Conservation (phyloP, 92 coral and sea anemone genomes). For the Epizoanthus fatuus region DNA sequence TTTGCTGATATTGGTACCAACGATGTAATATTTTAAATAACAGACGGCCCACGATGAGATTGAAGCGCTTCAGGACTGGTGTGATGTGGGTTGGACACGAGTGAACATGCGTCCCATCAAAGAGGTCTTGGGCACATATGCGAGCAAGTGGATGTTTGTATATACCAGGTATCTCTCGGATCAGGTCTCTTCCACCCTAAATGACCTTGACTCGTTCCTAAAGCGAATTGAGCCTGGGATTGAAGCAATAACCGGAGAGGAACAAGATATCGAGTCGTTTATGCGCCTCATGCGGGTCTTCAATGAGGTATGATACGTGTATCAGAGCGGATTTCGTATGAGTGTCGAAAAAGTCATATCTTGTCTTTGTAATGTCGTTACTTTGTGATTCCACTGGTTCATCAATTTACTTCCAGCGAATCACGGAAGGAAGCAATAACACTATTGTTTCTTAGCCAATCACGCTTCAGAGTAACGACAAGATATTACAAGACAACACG, state of each 20-base stretch:
- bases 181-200: conserved; percentile 96
- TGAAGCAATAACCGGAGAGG: conserved; percentile 98
- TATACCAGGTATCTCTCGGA: conserved; percentile 97
- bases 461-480: no score
- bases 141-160: conserved; percentile 99
- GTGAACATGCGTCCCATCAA: conserved; percentile 99
- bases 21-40: background rate
- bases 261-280: conserved; percentile 94
- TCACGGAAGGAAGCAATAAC: no score
- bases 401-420: no score
- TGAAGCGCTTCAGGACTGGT: conserved; percentile 91
- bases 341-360: no score
- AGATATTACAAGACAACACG: no score
- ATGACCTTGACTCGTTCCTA: conserved; percentile 97
- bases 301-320: conserved; percentile 82
- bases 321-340: no score
- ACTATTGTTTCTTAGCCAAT: no score
- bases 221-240: conserved; percentile 99
- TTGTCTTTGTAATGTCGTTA: no score
- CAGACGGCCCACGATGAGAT: conserved; percentile 98
- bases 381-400: no score
- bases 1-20: background rate
- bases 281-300: conserved; percentile 99
- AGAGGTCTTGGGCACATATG: conserved; percentile 93
- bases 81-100: conserved; percentile 98